A percentile compares a stretch with the other conserved stretches of the same genome.
Evolutionary conservation across 2,113 vertebrate genomes (phyloP).

Genomic region (Phoxinus phoxinus): DNA sequence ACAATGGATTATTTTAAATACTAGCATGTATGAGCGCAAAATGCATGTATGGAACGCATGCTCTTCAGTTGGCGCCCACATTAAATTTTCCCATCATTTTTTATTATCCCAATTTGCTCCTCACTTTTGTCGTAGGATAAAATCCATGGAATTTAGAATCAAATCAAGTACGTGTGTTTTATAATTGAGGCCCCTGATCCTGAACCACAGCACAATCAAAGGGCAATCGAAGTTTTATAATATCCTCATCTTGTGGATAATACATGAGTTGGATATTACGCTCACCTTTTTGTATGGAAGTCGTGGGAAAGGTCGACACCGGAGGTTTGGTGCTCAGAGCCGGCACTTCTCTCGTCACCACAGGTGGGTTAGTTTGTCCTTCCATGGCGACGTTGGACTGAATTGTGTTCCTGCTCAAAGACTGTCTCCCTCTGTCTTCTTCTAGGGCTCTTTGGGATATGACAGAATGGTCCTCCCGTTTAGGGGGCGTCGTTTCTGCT

Average conservation of each 20-base stretch:
- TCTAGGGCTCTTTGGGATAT: constrained; percentile 25
- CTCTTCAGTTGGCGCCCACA: too few relatives aligned
- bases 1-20: too few relatives aligned
- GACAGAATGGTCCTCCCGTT: constrained; percentile 29
- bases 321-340: constrained; percentile 68
- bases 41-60: too few relatives aligned
- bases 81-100: too few relatives aligned
- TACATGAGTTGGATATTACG: neutral
- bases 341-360: constrained; percentile 73
- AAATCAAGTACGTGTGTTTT: neutral
- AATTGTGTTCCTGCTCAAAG: constrained; percentile 62
- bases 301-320: neutral
- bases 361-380: constrained; percentile 63
- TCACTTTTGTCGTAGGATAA: neutral
- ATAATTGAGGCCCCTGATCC: neutral
- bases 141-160: neutral
- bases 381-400: constrained; percentile 58
- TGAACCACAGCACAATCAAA: neutral
- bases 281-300: constrained; percentile 69
- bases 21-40: too few relatives aligned
- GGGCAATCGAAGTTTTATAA: neutral
- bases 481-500: constrained; percentile 46
- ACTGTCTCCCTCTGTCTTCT: constrained; percentile 1
- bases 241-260: neutral
- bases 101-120: neutral